phyloP scores from a whole-genome alignment of 2,888 invertebrate species.

The Lepidonotus clava region DNA sequence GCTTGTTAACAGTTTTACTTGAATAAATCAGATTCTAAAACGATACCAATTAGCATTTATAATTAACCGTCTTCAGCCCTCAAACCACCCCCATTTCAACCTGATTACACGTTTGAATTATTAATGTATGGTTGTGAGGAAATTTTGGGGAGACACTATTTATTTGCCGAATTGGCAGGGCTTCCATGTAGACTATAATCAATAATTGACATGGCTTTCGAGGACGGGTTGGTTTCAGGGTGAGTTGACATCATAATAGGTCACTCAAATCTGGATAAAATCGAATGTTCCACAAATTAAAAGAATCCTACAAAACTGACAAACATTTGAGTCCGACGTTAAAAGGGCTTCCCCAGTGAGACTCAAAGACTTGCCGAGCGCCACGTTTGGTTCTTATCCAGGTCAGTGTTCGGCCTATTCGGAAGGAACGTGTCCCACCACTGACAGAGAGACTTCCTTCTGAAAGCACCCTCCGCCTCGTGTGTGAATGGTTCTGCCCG shows the following conservation, averaged over 20 bases:
- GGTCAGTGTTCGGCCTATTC: no score
- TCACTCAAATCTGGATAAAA: not conserved
- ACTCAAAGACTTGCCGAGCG: no score
- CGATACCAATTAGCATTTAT: slow-evolving; percentile 51
- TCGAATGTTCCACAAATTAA: slow-evolving; percentile 19
- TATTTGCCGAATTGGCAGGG: slow-evolving; percentile 30
- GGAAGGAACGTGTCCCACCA: no score
- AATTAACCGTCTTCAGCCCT: slow-evolving; percentile 32
- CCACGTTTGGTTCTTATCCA: no score
- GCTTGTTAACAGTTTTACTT: slow-evolving; percentile 43
- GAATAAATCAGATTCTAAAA: slow-evolving; percentile 47
- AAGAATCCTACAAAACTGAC: not conserved
- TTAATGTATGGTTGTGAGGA: slow-evolving; percentile 33
- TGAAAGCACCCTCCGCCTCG: no score
- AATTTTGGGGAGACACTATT: slow-evolving; percentile 26
- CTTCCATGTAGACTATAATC: not conserved
- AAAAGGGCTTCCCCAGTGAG: no score
- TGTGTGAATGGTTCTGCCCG: no score
- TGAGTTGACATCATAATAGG: no score
- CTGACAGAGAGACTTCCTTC: no score
- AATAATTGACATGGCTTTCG: no score
- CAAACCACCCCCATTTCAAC: slow-evolving; percentile 7
- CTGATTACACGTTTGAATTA: slow-evolving; percentile 46
- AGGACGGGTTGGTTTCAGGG: no score
- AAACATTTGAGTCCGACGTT: not conserved